These are phyloP conservation scores for Drosophila formosana DNA, from an alignment of 2,888 invertebrate genomes.

Conservation along the genomic window DNA sequence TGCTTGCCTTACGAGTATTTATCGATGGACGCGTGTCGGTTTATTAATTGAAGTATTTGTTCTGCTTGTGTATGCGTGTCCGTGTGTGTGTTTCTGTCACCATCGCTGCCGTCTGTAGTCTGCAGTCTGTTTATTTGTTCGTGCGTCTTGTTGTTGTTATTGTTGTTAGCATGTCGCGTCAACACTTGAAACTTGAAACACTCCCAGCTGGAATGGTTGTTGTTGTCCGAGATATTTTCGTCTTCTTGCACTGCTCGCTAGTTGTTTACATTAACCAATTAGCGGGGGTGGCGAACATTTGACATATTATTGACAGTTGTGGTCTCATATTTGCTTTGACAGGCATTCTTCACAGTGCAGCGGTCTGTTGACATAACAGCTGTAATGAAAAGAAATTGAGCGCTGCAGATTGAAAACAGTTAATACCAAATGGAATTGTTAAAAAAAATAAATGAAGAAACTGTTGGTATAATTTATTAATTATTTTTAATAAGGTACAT, in stretches of 20 bases:
- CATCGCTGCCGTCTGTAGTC: slow-evolving; percentile 43
- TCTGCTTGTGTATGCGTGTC: slow-evolving; percentile 42
- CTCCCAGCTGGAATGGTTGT: slow-evolving; percentile 37
- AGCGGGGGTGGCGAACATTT: slow-evolving; percentile 74
- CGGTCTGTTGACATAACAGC: slow-evolving; percentile 29
- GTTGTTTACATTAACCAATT: slow-evolving; percentile 81
- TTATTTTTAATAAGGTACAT: no score
- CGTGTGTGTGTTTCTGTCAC: slow-evolving; percentile 45
- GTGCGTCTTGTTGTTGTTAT: slow-evolving; percentile 41
- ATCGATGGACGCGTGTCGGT: slow-evolving; percentile 80
- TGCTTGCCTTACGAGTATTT: slow-evolving; percentile 58
- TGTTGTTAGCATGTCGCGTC: slow-evolving; percentile 68
- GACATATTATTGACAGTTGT: slow-evolving; percentile 73
- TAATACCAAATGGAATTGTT: no score
- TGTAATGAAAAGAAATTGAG: slow-evolving; percentile 5
- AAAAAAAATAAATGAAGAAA: no score
- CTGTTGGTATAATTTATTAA: no score
- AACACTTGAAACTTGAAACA: slow-evolving; percentile 79
- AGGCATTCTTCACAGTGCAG: slow-evolving; percentile 36
- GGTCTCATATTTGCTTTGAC: slow-evolving; percentile 73
- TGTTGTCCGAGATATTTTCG: slow-evolving; percentile 41
- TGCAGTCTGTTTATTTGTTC: slow-evolving; percentile 46
- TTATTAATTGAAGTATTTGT: slow-evolving; percentile 82
- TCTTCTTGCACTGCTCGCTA: slow-evolving; percentile 41
- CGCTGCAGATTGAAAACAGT: not conserved